Percentiles rank a stretch among this genome's conserved stretches.
Evolutionary conservation across 2,888 invertebrate genomes (phyloP).

Genomic region (Himalopsyche anomala): DNA sequence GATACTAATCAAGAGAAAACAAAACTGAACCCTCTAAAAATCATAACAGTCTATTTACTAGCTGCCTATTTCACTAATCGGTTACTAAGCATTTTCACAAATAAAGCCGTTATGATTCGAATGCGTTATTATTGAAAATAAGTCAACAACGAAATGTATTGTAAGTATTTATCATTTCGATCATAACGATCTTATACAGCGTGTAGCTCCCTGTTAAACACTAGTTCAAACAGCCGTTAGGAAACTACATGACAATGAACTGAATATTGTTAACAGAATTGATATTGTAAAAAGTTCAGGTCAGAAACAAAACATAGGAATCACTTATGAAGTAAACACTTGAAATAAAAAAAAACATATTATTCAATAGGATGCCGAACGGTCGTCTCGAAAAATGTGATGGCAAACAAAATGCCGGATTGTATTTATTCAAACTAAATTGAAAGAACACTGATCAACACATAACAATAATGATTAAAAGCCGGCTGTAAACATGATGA

Average conservation of each 20-base stretch:
- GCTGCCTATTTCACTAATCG: too few relatives aligned
- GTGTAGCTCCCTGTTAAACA: not conserved
- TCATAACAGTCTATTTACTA: too few relatives aligned
- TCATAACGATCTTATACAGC: too few relatives aligned
- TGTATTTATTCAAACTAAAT: not conserved
- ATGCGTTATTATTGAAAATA: too few relatives aligned
- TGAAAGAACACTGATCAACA: not conserved
- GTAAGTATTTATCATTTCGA: too few relatives aligned
- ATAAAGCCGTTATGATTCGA: too few relatives aligned
- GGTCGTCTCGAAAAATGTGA: conserved; percentile 16
- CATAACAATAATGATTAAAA: not conserved
- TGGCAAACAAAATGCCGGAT: conserved; percentile 46
- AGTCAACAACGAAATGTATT: too few relatives aligned
- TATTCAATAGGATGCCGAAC: not conserved
- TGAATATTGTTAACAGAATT: not conserved
- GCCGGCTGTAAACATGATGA: not conserved
- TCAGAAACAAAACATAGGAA: not conserved
- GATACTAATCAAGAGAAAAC: too few relatives aligned
- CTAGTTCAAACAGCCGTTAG: conserved; percentile 38
- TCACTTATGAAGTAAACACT: not conserved
- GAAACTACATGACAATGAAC: not conserved
- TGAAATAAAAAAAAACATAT: not conserved
- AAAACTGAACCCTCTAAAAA: too few relatives aligned
- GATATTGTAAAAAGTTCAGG: too few relatives aligned
- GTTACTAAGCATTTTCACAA: too few relatives aligned